Evolutionary conservation across 2,888 invertebrate genomes (phyloP), one percentile per base, ranked within the genome.

Genomic region (Sisyra terminalis): DNA sequence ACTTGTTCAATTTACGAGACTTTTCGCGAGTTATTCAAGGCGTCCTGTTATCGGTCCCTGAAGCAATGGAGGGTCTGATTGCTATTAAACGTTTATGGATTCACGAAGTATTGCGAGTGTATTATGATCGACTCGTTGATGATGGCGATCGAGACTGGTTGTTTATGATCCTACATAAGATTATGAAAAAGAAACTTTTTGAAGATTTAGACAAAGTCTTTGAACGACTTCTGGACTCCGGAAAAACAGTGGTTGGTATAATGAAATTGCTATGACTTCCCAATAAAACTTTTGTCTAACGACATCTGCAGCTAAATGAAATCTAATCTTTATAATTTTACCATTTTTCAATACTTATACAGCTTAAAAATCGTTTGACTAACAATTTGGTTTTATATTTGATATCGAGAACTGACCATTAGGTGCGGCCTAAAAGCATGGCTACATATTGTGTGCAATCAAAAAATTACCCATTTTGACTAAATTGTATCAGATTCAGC

Each of bases 11-110:
- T 63, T 69, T 96, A 50, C 71, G 93, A 50, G 94, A 96, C 60
- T 93, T 94, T 60, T 85, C 90, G 1, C 72, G 92, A 55, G 93
- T 96, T 9, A 84, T 96, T 53, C 74, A 84, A 82, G 94, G 94
- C 7, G 84, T 94, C 0, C 63, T 94, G 5, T 61, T 94, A 2
- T 93, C 93, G 0, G 87, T 88, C 3, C 93, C 94, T 0, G 92
- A 92, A 65, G 87, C 89, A 3, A 87, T 86, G 55, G 84, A 87
- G 50, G 85, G 86, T 50, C 63, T 88, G 18, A 70, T 74, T 38
- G 79, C 85, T 1, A 86, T 94, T 73, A 89, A 93, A 53, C 70
- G 92, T 42, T 67, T 94, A 1, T 96, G 94, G 94, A 81, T 92
- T 1, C 94, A 94, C 57, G 94, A 94, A 66, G 78, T 90, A 18